Conservation (phyloP, 2,113 vertebrate species). For the Nansenia antarctica region DNA sequence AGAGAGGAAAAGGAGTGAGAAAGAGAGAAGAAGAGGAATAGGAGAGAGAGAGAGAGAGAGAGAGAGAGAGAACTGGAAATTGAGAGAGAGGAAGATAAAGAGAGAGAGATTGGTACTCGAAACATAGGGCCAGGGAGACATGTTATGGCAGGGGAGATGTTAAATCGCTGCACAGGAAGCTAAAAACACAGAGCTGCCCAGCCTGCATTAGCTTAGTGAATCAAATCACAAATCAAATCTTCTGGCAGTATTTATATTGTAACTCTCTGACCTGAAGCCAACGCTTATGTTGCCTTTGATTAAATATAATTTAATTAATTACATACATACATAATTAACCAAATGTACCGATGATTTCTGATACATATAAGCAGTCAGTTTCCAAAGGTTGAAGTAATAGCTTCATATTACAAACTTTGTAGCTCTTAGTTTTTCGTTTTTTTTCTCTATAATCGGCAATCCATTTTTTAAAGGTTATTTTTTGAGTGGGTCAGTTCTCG, state of each 20-base stretch:
- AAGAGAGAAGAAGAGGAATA: not conserved
- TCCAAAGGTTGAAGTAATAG: not conserved
- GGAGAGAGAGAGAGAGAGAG: not conserved
- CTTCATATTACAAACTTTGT: too few relatives aligned
- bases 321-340: too few relatives aligned
- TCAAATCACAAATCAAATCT: not conserved
- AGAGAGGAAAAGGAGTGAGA: not conserved
- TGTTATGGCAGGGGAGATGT: not conserved
- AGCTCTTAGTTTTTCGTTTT: too few relatives aligned
- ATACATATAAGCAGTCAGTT: too few relatives aligned
- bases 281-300: not conserved
- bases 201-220: not conserved
- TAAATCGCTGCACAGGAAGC: not conserved
- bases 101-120: not conserved
- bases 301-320: too few relatives aligned
- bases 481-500: too few relatives aligned
- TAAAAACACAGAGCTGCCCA: not conserved
- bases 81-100: too few relatives aligned
- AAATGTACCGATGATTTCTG: not conserved
- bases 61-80: not conserved
- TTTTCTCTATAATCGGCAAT: too few relatives aligned
- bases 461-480: too few relatives aligned
- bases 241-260: not conserved
- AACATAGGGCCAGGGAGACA: not conserved
- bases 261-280: not conserved